Conservation (phyloP, 2,797 vertebrate genomes). For the Mus minutoides region DNA sequence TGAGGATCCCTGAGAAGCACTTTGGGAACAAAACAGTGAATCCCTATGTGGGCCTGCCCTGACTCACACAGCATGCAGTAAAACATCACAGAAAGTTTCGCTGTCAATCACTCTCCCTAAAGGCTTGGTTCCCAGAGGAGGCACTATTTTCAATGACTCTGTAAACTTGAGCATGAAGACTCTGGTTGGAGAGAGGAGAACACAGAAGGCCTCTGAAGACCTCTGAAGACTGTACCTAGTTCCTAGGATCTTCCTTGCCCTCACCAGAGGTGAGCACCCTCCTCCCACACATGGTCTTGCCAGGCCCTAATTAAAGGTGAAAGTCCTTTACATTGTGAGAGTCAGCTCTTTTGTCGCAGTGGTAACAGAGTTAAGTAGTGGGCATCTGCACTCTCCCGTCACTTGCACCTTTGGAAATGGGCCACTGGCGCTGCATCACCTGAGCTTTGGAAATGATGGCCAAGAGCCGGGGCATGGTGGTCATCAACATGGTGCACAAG, state of each 20-base stretch:
- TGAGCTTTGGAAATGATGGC: constrained; percentile 82
- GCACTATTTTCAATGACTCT: neutral
- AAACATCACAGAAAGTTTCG: neutral
- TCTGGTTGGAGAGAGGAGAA: neutral
- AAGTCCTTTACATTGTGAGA: neutral
- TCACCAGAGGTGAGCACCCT: neutral
- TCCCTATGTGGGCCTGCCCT: rapidly evolving
- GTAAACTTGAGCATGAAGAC: neutral
- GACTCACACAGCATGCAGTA: neutral
- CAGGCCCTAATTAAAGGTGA: neutral
- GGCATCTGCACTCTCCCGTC: rapidly evolving
- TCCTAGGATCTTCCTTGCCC: neutral
- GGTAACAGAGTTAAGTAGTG: neutral
- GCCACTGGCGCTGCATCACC: constrained; percentile 67
- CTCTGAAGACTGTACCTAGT: neutral
- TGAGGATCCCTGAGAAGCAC: neutral
- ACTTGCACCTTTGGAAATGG: rapidly evolving
- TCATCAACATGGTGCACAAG: constrained; percentile 86
- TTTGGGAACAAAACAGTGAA: rapidly evolving
- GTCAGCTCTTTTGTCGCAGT: too few relatives aligned
- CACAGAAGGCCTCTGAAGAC: neutral
- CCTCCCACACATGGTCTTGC: neutral
- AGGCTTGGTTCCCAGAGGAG: neutral
- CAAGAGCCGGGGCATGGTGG: constrained; percentile 85
- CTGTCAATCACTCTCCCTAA: neutral